These are phyloP conservation scores for Mechanitis messenoides DNA, from an alignment of 2,888 invertebrate genomes.

Conservation along the genomic window DNA sequence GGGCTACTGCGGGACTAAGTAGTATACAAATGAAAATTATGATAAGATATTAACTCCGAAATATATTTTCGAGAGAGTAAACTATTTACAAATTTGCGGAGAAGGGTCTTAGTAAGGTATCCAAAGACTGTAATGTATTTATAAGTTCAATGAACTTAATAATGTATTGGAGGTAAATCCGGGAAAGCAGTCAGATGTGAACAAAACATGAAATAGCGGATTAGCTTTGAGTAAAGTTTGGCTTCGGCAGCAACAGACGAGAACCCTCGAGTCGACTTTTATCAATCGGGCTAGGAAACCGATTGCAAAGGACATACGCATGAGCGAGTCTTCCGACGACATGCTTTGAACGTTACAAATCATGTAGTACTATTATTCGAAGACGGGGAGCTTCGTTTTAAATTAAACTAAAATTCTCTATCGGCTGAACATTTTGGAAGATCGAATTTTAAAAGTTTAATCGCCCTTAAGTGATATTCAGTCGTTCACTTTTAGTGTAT, in stretches of 20 bases:
- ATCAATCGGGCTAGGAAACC: constrained; percentile 34
- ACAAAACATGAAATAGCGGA: constrained; percentile 54
- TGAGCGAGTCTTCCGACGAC: constrained; percentile 37
- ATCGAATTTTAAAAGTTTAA: not conserved
- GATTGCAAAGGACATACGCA: constrained; percentile 35
- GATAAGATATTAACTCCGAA: constrained; percentile 59
- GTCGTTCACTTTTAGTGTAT: constrained; percentile 19
- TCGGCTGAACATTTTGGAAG: not conserved
- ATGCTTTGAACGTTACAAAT: constrained; percentile 31
- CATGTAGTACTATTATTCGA: not conserved
- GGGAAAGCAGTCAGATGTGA: constrained; percentile 64
- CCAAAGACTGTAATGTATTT: constrained; percentile 76
- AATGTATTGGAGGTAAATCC: constrained; percentile 58
- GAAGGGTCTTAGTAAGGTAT: constrained; percentile 71
- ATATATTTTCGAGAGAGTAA: constrained; percentile 73
- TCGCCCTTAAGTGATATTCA: constrained; percentile 10
- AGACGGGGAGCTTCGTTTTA: not conserved
- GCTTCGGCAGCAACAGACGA: constrained; percentile 30
- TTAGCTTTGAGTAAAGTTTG: constrained; percentile 36
- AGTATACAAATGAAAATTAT: constrained; percentile 39
- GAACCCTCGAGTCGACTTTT: constrained; percentile 37
- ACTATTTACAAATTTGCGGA: constrained; percentile 69
- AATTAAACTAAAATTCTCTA: not conserved
- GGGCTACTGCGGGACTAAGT: constrained; percentile 22
- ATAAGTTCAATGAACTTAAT: constrained; percentile 68